Conservation (phyloP, 1,140 invertebrate genomes). For the Anthonomus grandis region DNA sequence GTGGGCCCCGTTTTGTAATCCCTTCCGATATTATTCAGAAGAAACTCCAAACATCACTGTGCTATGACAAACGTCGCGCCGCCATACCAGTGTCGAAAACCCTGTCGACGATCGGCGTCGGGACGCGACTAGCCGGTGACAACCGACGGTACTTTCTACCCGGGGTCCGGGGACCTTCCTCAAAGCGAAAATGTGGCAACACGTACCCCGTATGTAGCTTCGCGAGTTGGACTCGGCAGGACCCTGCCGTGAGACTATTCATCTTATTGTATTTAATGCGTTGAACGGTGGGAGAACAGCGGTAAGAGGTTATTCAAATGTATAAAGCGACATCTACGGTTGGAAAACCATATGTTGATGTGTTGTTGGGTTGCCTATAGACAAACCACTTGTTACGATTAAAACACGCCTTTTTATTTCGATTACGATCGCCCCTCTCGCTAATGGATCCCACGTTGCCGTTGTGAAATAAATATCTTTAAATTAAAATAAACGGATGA, state of each 20-base stretch:
- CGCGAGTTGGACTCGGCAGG: constrained; percentile 31
- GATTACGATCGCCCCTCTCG: too few species aligned
- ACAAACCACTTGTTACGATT: too few species aligned
- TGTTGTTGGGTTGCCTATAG: background rate
- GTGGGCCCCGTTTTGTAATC: constrained; percentile 37
- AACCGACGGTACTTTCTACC: constrained; percentile 37
- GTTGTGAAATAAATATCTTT: too few species aligned
- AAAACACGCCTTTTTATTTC: too few species aligned
- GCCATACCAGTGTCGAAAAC: constrained; percentile 27
- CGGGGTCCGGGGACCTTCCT: constrained; percentile 38
- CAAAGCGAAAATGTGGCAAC: constrained; percentile 16
- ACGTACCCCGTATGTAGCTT: constrained; percentile 30
- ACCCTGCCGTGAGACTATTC: constrained; percentile 4
- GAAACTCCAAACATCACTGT: constrained; percentile 29
- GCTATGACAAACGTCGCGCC: constrained; percentile 34
- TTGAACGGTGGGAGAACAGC: background rate
- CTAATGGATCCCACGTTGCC: too few species aligned
- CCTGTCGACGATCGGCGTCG: constrained; percentile 12
- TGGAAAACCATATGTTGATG: background rate
- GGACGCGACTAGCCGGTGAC: constrained; percentile 24
- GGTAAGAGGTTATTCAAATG: constrained; percentile 4
- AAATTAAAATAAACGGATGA: too few species aligned
- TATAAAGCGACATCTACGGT: too few species aligned
- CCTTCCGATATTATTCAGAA: background rate
- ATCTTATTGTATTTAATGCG: background rate